Evolutionary conservation across 2,888 invertebrate species (phyloP).

Genomic region (Brassicogethes aeneus): DNA sequence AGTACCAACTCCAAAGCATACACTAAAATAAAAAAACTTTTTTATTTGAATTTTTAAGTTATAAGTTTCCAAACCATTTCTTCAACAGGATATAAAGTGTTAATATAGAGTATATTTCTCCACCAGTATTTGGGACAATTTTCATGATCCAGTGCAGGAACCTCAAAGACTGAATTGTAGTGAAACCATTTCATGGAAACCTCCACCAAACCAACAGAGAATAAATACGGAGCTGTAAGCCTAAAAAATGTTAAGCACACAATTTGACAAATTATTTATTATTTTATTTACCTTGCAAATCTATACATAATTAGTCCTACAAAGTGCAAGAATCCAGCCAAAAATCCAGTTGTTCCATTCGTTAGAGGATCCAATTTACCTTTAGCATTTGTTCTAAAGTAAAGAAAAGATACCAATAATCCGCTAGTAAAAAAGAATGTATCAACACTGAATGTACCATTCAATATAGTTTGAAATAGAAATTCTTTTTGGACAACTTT

Average conservation of each 20-base stretch:
- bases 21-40: constrained; percentile 49
- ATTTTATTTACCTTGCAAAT: constrained; percentile 54
- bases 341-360: constrained; percentile 54
- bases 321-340: constrained; percentile 61
- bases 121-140: constrained; percentile 84
- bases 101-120: constrained; percentile 79
- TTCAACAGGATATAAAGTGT: constrained; percentile 74
- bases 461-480: constrained; percentile 69
- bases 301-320: constrained; percentile 67
- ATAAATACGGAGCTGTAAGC: constrained; percentile 73
- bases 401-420: constrained; percentile 74
- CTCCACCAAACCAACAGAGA: constrained; percentile 73
- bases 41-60: no score
- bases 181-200: constrained; percentile 82
- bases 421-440: constrained; percentile 78
- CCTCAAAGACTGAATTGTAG: constrained; percentile 74
- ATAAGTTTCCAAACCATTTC: constrained; percentile 83
- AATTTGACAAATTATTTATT: background rate
- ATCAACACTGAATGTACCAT: constrained; percentile 73
- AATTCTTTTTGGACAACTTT: constrained; percentile 67
- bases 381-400: constrained; percentile 69
- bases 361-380: constrained; percentile 59
- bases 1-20: constrained; percentile 88
- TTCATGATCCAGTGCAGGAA: constrained; percentile 69
- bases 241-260: constrained; percentile 36